Evolutionary conservation across 1,140 invertebrate species (phyloP), one percentile per base, ranked within the genome.

Genomic region (Drosophila ficusphila): DNA sequence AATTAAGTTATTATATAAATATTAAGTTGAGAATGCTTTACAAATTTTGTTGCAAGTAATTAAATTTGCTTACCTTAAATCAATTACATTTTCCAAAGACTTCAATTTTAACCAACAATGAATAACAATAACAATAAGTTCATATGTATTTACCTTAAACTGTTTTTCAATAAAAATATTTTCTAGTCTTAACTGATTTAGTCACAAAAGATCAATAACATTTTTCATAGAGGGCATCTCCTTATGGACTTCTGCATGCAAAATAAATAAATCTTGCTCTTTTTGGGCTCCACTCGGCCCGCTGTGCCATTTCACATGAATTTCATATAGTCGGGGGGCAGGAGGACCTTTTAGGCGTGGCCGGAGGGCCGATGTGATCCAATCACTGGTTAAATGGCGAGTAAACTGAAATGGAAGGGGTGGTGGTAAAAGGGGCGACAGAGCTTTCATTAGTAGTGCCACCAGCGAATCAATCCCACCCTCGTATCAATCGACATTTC

Each of bases 331-430:
- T 41, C 16, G 19, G 36, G 52, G 58, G 75, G 42, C 44, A 8
- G 27, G 19, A 52, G 36, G 39, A 18, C 8, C 48, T 36, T 34
- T 23, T 33, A 47, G 54, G 54, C 53, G 34, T 7, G 18, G 27
- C 42, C 65, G 19, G 36, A 27, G 51, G 65, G 41, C 31, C 48
- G 58, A 51, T 82, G 77, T 81, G 73, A 88, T 88, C 77, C 82
- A 88, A 88, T 88, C 77, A 81, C 76, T 64, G 77, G 77, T 88
- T 88, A 88, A 88, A 88, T 88, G 82, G 82, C 29, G 82, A 75
- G 82, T 88, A 78, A 88, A 86, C 62, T 60, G 58, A 38, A 25
- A 27, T 60, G 58, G 44, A 25, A 27, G 23, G 46, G 8, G 42
- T n/a, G 46, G 49, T 49, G 34, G 41, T 1, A 3, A 60, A 44